Evolutionary conservation across 2,888 invertebrate species (phyloP).

Genomic region (Parnassius smintheus): DNA sequence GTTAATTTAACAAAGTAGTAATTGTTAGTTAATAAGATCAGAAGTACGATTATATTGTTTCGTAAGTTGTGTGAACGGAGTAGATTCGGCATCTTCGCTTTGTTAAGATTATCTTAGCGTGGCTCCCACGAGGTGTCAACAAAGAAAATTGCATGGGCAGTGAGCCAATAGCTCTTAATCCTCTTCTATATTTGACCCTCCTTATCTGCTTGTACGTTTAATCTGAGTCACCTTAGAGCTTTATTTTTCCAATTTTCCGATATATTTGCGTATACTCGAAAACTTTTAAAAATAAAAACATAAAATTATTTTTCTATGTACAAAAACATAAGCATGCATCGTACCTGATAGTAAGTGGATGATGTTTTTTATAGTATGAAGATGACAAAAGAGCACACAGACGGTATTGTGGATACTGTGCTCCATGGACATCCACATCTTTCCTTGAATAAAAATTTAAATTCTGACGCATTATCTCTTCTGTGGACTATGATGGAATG

Average conservation of each 20-base stretch:
- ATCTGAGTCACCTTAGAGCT: conserved; percentile 43
- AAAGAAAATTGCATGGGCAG: conserved; percentile 81
- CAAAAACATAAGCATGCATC: too few relatives aligned
- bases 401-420: too few relatives aligned
- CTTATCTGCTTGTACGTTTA: conserved; percentile 67
- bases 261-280: too few relatives aligned
- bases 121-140: conserved; percentile 73
- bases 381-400: too few relatives aligned
- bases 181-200: conserved; percentile 71
- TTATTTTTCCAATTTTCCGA: conserved; percentile 3
- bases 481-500: too few relatives aligned
- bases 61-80: conserved; percentile 55
- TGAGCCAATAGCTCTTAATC: conserved; percentile 78
- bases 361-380: too few relatives aligned
- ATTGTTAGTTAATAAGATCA: conserved; percentile 51
- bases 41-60: conserved; percentile 62
- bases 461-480: too few relatives aligned
- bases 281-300: too few relatives aligned
- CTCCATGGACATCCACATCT: too few relatives aligned
- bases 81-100: conserved; percentile 53
- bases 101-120: conserved; percentile 76
- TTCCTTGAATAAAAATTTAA: too few relatives aligned
- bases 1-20: conserved; percentile 43
- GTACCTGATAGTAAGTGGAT: too few relatives aligned
- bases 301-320: too few relatives aligned